These are phyloP conservation scores for Sylvietta virens DNA, from an alignment of 2,113 vertebrate genomes.

Conservation along the genomic window DNA sequence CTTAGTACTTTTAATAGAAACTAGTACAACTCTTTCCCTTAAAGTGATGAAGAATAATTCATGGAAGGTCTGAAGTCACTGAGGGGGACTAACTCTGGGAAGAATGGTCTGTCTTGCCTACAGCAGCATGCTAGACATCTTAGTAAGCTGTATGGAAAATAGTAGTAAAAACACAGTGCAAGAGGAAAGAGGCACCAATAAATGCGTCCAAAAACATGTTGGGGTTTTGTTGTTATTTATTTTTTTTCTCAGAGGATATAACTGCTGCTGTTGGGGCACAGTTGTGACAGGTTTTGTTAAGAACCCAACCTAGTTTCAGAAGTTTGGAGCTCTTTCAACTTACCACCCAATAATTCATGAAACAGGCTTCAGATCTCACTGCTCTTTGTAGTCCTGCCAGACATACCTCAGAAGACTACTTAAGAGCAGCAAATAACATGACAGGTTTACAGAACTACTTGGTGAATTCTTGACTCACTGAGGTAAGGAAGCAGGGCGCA, in stretches of 20 bases:
- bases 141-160: neutral
- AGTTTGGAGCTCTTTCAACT: neutral
- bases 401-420: neutral
- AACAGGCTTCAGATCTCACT: conserved; percentile 25
- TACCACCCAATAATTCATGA: conserved; percentile 34
- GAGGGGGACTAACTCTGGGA: neutral
- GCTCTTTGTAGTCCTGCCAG: conserved; percentile 34
- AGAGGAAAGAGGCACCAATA: neutral
- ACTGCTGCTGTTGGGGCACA: neutral
- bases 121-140: neutral
- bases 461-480: neutral
- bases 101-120: neutral
- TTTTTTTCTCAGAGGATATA: neutral
- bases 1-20: neutral
- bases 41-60: neutral
- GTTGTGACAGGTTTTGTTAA: neutral
- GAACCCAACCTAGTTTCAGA: neutral
- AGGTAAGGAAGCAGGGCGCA: accelerated
- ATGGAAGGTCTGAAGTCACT: neutral
- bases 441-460: neutral
- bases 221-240: neutral
- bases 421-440: neutral
- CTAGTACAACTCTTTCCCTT: neutral
- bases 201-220: neutral
- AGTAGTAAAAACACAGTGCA: neutral